Evolutionary conservation across 2,888 invertebrate species (phyloP), one percentile per base, ranked within the genome.

Genomic region (Temnothorax unifasciatus): DNA sequence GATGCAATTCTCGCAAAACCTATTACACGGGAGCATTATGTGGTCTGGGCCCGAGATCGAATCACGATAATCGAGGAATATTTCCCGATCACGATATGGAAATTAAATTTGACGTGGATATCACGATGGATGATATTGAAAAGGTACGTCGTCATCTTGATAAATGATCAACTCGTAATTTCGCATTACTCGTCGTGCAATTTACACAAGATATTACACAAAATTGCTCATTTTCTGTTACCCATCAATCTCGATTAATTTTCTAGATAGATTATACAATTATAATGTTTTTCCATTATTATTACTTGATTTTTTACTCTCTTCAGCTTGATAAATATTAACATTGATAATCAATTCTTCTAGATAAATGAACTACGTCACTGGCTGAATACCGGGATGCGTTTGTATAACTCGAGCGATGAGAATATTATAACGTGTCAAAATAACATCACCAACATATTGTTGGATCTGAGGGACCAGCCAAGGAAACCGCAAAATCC

Each of bases 51-150:
- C n/a, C n/a, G n/a, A n/a, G n/a, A n/a, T n/a, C n/a, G n/a, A n/a
- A n/a, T n/a, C n/a, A n/a, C n/a, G n/a, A n/a, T n/a, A n/a, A n/a
- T n/a, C n/a, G n/a, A n/a, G n/a, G n/a, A n/a, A n/a, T n/a, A 81
- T 97, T 97, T 95, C 97, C 97, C 15, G 97, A 98, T 89, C 98
- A 98, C 94, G 99, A 99, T 94, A 96, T 99, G 91, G 96, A 97
- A 75, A 94, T 99, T 11, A 95, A 96, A 81, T 97, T 99, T 93
- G 98, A 99, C 94, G 96, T 97, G 0, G 96, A 97, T 82, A 96
- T 98, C 69, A 94, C 95, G 74, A 95, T 96, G 2, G 96, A 96
- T 3, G 97, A 97, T 91, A 95, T 98, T 29, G 95, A 96, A 63
- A 93, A 95, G 92, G 97, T 97, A 90, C 8, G 44, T 29, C 21